phyloP scores from a whole-genome alignment of 2,113 vertebrate genomes.

The Eurypyga helias region DNA sequence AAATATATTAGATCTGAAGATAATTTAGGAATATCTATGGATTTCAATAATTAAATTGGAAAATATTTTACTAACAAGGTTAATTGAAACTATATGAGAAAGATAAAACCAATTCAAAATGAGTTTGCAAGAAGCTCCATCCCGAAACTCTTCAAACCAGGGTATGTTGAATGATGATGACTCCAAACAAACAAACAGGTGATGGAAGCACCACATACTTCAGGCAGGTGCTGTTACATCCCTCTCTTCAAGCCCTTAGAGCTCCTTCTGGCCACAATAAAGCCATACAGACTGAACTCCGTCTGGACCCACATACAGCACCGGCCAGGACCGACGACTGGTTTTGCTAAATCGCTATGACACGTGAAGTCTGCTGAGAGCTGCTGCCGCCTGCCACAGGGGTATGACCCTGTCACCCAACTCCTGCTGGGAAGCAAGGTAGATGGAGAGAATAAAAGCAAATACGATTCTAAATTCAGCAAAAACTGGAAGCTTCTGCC shows the following conservation, averaged over 20 bases:
- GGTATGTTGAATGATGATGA: not conserved
- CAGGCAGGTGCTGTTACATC: not conserved
- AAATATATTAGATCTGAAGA: not conserved
- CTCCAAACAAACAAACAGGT: not conserved
- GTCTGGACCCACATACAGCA: accelerated
- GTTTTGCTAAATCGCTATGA: not conserved
- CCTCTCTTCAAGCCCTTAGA: not conserved
- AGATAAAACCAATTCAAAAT: not conserved
- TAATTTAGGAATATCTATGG: not conserved
- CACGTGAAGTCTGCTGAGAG: not conserved
- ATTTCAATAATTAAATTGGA: not conserved
- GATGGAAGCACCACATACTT: not conserved
- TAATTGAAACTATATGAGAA: not conserved
- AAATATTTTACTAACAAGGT: not conserved
- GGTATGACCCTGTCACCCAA: not conserved
- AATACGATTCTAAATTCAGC: not conserved
- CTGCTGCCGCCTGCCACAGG: not conserved
- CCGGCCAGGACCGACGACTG: not conserved
- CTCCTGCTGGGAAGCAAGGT: not conserved
- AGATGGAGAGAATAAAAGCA: not conserved
- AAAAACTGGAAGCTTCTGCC: not conserved
- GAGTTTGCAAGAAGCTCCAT: not conserved
- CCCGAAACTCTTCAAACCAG: not conserved
- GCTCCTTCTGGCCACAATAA: not conserved
- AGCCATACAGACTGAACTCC: not conserved